Evolutionary conservation across 2,888 invertebrate genomes (phyloP), one percentile per base, ranked within the genome.

Genomic region (Trissolcus japonicus): DNA sequence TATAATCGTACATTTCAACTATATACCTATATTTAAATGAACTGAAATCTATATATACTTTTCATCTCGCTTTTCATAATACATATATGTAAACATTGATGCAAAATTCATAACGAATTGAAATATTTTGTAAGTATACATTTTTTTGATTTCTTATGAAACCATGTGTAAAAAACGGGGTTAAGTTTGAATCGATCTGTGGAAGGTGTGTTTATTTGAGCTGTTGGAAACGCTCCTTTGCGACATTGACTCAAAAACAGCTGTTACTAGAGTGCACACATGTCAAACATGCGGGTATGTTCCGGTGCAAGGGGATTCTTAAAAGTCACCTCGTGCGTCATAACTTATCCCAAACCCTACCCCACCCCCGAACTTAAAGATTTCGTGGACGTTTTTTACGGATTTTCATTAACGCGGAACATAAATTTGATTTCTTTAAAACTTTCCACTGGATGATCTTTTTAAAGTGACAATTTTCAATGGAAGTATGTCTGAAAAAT

Each of bases 171-270:
- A 35, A 35, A 35, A 35, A 35, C 35, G 35, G 35, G 35, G 35
- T 35, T 9, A 35, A 35, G 35, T 35, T 9, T 35, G 9, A 78
- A 79, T 76, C 78, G 65, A 79, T 73, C 75, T 16, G 56, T 62
- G 60, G 72, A 61, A 68, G 60, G 66, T 63, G 9, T 16, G 46
- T 4, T 13, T 73, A 61, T 76, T 73, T 35, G 35, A 35, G 9
- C 6, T 35, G 35, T 35, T 35, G 35, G 73, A 76, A 73, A 61
- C 65, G 61, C 68, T 71, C 43, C 68, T 72, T 51, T 17, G 46
- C 67, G 79, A 76, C 76, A 74, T 76, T 76, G 76, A 76, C 79
- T 71, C 69, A 56, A 69, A 71, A 79, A 76, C 79, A 79, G 79
- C 79, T 79, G 79, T 62, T 9, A 54, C 61, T 9, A 14, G 76